These are phyloP conservation scores for Meteorus colon DNA, from an alignment of 2,888 invertebrate genomes.

Conservation along the genomic window DNA sequence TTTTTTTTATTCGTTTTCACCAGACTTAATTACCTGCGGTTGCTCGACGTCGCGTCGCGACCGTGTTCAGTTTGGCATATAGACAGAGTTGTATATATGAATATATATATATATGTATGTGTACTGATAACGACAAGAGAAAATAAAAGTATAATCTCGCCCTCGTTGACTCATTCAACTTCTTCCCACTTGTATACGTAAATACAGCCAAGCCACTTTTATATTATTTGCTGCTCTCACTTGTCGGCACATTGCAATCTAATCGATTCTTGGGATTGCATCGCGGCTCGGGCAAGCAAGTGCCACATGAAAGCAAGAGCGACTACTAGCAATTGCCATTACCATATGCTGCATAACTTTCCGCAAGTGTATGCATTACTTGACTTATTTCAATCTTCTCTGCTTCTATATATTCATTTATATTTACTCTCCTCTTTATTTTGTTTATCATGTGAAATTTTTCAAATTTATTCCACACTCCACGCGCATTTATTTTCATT, in stretches of 20 bases:
- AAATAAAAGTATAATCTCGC: conserved; percentile 20
- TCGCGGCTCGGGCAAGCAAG: conserved; percentile 27
- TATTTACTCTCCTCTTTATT: neutral
- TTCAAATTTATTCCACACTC: neutral
- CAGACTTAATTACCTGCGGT: conserved; percentile 50
- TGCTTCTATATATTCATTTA: conserved; percentile 1
- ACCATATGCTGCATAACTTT: conserved; percentile 44
- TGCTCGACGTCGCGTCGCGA: conserved; percentile 14
- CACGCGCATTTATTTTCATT: neutral
- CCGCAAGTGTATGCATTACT: conserved; percentile 25
- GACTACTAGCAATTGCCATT: conserved; percentile 39
- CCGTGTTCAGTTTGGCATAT: neutral
- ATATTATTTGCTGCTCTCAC: conserved; percentile 33
- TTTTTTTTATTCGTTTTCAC: conserved; percentile 37
- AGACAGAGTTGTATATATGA: neutral
- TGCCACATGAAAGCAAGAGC: conserved; percentile 35
- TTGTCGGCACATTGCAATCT: conserved; percentile 43
- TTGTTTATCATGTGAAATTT: neutral
- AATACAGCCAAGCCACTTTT: neutral
- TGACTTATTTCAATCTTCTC: conserved; percentile 27
- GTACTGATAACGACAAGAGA: neutral
- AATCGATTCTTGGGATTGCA: conserved; percentile 45
- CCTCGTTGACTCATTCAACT: conserved; percentile 24
- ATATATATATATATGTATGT: neutral
- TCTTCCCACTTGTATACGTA: conserved; percentile 11